A percentile compares a stretch with the other conserved stretches of the same genome.
Evolutionary conservation across 2,113 vertebrate species (phyloP).

Genomic region (Chroicocephalus ridibundus): DNA sequence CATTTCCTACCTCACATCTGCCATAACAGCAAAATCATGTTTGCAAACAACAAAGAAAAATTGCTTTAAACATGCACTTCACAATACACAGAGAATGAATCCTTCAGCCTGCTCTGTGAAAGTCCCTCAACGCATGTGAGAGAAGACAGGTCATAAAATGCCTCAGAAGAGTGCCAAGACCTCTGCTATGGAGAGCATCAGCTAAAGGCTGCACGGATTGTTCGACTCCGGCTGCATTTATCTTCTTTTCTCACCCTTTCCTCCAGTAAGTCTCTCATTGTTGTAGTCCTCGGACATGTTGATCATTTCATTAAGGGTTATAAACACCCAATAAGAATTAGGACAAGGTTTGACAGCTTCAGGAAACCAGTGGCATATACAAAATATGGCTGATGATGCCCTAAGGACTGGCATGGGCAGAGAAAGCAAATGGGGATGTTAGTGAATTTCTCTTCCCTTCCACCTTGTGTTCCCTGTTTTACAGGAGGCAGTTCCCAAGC

Average conservation of each 20-base stretch:
- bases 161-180: not conserved
- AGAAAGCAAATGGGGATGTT: not conserved
- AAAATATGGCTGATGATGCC: not conserved
- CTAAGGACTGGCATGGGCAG: not conserved
- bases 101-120: not conserved
- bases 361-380: not conserved
- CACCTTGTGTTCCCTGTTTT: not conserved
- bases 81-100: not conserved
- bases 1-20: constrained; percentile 15
- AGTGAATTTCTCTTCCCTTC: not conserved
- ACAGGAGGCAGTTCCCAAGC: not conserved
- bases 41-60: constrained; percentile 18
- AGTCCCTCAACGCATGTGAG: not conserved
- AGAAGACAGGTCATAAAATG: fast-evolving
- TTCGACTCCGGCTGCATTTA: not conserved
- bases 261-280: not conserved
- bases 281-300: not conserved
- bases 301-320: not conserved
- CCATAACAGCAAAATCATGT: not conserved
- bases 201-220: not conserved
- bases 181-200: not conserved
- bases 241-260: not conserved
- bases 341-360: not conserved
- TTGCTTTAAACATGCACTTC: not conserved
- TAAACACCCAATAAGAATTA: not conserved